phyloP scores from a whole-genome alignment of 2,888 invertebrate species.

The Opisthograptis luteolata region DNA sequence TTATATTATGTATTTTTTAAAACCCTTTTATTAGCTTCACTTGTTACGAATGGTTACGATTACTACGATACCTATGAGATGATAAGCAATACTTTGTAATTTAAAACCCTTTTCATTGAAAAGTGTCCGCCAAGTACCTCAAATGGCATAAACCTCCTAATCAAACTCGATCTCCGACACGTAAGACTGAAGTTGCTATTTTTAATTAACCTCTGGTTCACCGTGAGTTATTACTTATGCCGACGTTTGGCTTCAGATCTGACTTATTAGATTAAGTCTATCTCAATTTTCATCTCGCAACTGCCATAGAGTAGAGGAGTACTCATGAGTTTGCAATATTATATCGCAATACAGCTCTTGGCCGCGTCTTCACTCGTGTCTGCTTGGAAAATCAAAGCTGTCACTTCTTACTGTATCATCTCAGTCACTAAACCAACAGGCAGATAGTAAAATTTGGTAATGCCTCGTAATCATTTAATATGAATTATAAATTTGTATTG shows the following conservation, averaged over 20 bases:
- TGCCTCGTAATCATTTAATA: no score
- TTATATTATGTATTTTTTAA: no score
- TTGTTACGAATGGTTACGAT: no score
- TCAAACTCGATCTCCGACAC: conserved; percentile 73
- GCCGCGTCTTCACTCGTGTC: neutral
- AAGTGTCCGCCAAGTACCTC: no score
- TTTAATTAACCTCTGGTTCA: conserved; percentile 83
- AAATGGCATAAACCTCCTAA: conserved; percentile 63
- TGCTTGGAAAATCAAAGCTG: neutral
- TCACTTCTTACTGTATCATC: no score
- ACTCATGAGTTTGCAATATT: conserved; percentile 79
- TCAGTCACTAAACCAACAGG: no score
- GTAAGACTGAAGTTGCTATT: conserved; percentile 79
- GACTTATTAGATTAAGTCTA: conserved; percentile 83
- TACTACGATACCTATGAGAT: no score
- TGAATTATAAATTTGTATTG: no score
- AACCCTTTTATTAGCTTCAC: no score
- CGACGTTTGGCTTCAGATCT: conserved; percentile 79
- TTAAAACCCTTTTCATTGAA: conserved; percentile 13
- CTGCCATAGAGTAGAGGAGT: conserved; percentile 54
- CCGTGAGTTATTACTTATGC: conserved; percentile 76
- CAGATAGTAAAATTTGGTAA: no score
- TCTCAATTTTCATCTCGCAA: conserved; percentile 72
- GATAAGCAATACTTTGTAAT: conserved; percentile 1
- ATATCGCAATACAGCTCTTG: conserved; percentile 37